A percentile compares a stretch with the other conserved stretches of the same genome.
Evolutionary conservation across 1,140 invertebrate genomes (phyloP).

Genomic region (Cherax quadricarinatus): DNA sequence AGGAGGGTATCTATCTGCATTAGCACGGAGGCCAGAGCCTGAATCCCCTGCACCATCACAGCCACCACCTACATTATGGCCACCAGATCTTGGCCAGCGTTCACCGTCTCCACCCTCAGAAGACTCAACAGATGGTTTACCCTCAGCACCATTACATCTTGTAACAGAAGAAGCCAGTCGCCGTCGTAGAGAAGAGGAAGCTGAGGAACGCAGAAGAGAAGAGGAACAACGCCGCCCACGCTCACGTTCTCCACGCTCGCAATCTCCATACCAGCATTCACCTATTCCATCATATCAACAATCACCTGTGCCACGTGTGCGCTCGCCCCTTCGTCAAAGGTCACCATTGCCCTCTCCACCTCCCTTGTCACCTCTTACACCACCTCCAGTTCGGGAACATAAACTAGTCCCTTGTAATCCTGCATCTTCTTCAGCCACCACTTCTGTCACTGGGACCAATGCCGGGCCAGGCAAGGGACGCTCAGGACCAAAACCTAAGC

Average conservation of each 20-base stretch:
- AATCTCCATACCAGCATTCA: conserved; percentile 28
- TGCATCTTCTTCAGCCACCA: conserved; percentile 45
- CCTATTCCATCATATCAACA: conserved; percentile 6
- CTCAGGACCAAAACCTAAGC: conserved; percentile 72
- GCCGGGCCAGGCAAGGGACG: conserved; percentile 39
- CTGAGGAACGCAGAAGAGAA: conserved; percentile 68
- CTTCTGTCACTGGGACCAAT: conserved; percentile 25
- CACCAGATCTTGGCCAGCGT: conserved; percentile 41
- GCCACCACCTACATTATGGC: conserved; percentile 42
- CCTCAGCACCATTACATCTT: conserved; percentile 67
- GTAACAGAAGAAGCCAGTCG: conserved; percentile 72
- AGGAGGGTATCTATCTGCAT: conserved; percentile 56
- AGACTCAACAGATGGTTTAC: conserved; percentile 49
- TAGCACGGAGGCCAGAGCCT: conserved; percentile 51
- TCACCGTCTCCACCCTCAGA: conserved; percentile 71
- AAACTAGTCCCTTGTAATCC: conserved; percentile 19
- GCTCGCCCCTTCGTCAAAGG: conserved; percentile 45
- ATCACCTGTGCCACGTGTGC: neutral
- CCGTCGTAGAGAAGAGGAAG: conserved; percentile 68
- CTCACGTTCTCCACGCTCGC: conserved; percentile 53
- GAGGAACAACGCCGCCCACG: conserved; percentile 52
- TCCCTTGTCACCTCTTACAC: conserved; percentile 43
- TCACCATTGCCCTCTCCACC: conserved; percentile 60
- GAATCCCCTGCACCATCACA: conserved; percentile 30
- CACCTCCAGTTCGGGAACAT: conserved; percentile 50